A percentile compares a stretch with the other conserved stretches of the same genome.
These are phyloP conservation scores for Hermodice carunculata DNA, from an alignment of 2,888 invertebrate species.

Conservation along the genomic window DNA sequence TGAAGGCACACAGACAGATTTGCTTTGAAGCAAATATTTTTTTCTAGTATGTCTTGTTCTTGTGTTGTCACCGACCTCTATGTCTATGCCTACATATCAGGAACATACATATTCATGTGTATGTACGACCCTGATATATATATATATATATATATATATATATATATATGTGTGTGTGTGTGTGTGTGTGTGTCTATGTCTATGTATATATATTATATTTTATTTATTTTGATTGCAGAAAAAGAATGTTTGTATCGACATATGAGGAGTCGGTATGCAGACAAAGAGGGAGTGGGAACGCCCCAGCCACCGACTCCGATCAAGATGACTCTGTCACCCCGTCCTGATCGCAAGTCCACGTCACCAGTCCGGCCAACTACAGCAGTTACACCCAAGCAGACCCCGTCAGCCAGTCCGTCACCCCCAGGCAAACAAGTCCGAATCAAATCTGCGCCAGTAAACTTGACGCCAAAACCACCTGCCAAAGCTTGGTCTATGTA, in stretches of 20 bases:
- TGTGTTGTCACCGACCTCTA: no score
- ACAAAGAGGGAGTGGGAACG: neutral
- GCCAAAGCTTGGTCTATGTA: no score
- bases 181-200: neutral
- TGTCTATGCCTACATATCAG: no score
- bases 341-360: no score
- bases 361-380: no score
- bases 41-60: no score
- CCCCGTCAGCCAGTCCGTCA: neutral
- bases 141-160: conserved; percentile 8
- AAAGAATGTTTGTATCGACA: conserved; percentile 16
- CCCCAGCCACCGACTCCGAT: conserved; percentile 14
- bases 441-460: no score
- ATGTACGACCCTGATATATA: neutral
- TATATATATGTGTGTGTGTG: neutral
- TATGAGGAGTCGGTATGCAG: neutral
- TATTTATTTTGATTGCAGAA: conserved; percentile 6
- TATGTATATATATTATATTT: neutral
- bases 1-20: no score
- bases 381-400: neutral
- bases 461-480: no score
- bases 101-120: neutral
- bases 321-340: no score
- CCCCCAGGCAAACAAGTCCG: neutral
- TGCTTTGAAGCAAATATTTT: no score